Evolutionary conservation across 2,113 vertebrate genomes (phyloP).

Genomic region (Nycticryphes semicollaris): DNA sequence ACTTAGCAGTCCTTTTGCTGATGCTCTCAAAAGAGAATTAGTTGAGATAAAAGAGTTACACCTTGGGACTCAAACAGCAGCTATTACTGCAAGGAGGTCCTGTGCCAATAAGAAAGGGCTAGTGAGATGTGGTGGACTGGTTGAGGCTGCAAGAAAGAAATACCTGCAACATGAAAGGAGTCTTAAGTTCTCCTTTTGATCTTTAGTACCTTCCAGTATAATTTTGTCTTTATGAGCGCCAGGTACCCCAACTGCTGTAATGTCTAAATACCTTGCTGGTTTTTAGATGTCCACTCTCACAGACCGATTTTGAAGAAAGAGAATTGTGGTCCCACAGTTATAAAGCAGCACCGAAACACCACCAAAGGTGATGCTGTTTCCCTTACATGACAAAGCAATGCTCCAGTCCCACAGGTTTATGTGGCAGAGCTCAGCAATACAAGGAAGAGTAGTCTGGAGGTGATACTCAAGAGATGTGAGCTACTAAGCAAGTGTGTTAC

Average conservation of each 20-base stretch:
- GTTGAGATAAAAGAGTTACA: slow-evolving; percentile 38
- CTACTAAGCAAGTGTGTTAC: neutral
- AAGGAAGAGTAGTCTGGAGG: neutral
- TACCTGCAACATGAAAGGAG: neutral
- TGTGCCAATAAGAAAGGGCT: slow-evolving; percentile 21
- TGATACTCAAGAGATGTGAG: neutral
- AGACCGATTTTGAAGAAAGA: neutral
- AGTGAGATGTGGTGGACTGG: neutral
- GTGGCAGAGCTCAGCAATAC: neutral
- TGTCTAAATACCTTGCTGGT: neutral
- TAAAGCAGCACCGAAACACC: neutral
- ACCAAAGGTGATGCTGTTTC: neutral
- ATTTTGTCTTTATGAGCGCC: neutral
- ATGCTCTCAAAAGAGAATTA: slow-evolving; percentile 23
- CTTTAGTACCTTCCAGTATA: neutral
- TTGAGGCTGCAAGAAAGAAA: neutral
- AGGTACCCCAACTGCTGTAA: neutral
- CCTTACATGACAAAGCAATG: neutral
- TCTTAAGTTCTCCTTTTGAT: slow-evolving; percentile 36
- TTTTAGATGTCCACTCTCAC: neutral
- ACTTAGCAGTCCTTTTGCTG: slow-evolving; percentile 13
- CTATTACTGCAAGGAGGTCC: slow-evolving; percentile 19
- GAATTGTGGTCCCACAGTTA: neutral
- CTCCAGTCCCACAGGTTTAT: neutral
- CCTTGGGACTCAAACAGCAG: slow-evolving; percentile 4